These are phyloP conservation scores for Punctoribates punctum DNA, from an alignment of 2,888 invertebrate species.

Conservation along the genomic window DNA sequence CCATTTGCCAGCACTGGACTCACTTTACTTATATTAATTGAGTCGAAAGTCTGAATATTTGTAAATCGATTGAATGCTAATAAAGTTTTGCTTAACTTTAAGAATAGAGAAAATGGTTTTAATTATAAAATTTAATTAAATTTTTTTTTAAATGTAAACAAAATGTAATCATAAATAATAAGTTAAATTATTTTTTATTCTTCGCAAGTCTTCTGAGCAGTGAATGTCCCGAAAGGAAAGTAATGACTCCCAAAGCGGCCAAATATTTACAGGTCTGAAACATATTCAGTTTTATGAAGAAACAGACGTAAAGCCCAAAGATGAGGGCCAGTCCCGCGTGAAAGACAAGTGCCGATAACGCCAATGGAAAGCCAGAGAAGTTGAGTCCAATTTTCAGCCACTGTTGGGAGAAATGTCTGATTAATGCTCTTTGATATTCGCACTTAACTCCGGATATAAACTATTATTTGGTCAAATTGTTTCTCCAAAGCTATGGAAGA, in stretches of 20 bases:
- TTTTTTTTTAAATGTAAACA: too few species aligned
- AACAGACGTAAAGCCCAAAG: conserved; percentile 77
- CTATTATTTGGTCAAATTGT: background rate
- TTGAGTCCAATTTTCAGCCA: conserved; percentile 87
- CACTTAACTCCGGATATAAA: background rate
- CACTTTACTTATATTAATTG: too few species aligned
- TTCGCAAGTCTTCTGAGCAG: conserved; percentile 74
- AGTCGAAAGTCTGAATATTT: too few species aligned
- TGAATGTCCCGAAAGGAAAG: conserved; percentile 89
- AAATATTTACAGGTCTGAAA: conserved; percentile 90
- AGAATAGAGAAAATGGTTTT: background rate
- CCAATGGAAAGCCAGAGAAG: conserved; percentile 72
- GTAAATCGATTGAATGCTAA: too few species aligned
- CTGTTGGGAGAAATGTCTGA: conserved; percentile 50
- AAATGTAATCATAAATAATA: too few species aligned
- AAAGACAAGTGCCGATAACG: conserved; percentile 78
- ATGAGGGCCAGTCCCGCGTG: conserved; percentile 84
- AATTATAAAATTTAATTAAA: background rate
- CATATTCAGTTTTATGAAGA: conserved; percentile 94
- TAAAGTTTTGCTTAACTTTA: too few species aligned
- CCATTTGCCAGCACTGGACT: too few species aligned
- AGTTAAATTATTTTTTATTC: conserved; percentile 11
- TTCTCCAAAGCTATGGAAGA: conserved; percentile 39
- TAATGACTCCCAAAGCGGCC: conserved; percentile 74
- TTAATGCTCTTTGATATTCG: conserved; percentile 20